Conservation (phyloP, 2,113 vertebrate species). For the Passer domesticus region DNA sequence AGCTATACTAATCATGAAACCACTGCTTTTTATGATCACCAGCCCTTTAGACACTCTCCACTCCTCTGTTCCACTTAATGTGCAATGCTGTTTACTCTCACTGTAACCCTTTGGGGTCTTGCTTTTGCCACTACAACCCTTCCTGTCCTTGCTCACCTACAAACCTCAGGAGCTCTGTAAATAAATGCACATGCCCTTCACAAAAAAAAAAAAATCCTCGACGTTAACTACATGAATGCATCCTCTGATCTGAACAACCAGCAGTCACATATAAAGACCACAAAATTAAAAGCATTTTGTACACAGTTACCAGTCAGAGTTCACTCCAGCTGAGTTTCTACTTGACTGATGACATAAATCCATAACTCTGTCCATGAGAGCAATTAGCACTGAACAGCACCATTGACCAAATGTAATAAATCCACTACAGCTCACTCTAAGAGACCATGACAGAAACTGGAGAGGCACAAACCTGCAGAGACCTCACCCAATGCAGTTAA, state of each 20-base stretch:
- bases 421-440: not conserved
- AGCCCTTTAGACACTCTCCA: not conserved
- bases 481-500: not conserved
- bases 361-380: not conserved
- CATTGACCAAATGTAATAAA: not conserved
- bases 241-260: not conserved
- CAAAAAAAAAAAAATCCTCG: not conserved
- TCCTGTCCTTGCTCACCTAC: not conserved
- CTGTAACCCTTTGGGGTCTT: not conserved
- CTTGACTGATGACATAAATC: not conserved
- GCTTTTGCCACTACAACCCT: not conserved
- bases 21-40: not conserved
- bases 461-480: not conserved
- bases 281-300: not conserved
- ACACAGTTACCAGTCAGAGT: not conserved
- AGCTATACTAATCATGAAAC: not conserved
- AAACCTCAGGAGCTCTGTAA: not conserved
- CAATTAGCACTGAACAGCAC: not conserved
- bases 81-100: not conserved
- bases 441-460: not conserved
- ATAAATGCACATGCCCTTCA: fast-evolving
- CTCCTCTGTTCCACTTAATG: not conserved
- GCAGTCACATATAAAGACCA: not conserved
- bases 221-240: not conserved
- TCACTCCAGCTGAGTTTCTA: not conserved